Evolutionary conservation across 92 coral and sea anemone genomes (phyloP).

Genomic region (Siderastrea siderea): DNA sequence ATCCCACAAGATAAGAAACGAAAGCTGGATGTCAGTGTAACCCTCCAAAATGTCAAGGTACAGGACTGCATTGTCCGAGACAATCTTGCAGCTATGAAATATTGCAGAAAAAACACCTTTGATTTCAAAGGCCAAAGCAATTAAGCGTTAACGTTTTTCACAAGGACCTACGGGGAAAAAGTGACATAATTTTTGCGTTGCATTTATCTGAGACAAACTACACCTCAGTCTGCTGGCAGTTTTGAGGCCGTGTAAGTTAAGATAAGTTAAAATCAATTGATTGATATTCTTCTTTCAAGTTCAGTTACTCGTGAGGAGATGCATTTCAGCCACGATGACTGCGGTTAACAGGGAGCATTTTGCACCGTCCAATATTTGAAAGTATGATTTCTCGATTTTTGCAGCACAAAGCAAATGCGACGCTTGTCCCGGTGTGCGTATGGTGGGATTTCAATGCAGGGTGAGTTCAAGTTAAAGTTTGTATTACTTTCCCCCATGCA

Average conservation of each 20-base stretch:
- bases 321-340: too few relatives aligned
- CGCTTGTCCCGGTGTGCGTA: slow-evolving; percentile 54
- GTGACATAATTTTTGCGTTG: too few relatives aligned
- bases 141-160: background rate
- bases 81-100: background rate
- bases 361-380: background rate
- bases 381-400: background rate
- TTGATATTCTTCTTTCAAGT: too few relatives aligned
- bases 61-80: background rate
- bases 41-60: slow-evolving; percentile 56
- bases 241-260: too few relatives aligned
- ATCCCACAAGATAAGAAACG: background rate
- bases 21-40: slow-evolving; percentile 39
- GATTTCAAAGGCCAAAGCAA: background rate
- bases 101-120: background rate
- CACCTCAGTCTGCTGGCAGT: too few relatives aligned
- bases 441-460: slow-evolving; percentile 72
- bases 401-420: slow-evolving; percentile 34
- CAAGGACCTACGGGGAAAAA: too few relatives aligned
- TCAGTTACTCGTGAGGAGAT: too few relatives aligned
- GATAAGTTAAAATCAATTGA: too few relatives aligned
- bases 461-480: slow-evolving; percentile 29
- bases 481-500: background rate
- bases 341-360: too few relatives aligned
- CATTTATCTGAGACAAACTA: too few relatives aligned